Conservation (phyloP, 2,113 vertebrate genomes). For the Hippocampus guttulatus region DNA sequence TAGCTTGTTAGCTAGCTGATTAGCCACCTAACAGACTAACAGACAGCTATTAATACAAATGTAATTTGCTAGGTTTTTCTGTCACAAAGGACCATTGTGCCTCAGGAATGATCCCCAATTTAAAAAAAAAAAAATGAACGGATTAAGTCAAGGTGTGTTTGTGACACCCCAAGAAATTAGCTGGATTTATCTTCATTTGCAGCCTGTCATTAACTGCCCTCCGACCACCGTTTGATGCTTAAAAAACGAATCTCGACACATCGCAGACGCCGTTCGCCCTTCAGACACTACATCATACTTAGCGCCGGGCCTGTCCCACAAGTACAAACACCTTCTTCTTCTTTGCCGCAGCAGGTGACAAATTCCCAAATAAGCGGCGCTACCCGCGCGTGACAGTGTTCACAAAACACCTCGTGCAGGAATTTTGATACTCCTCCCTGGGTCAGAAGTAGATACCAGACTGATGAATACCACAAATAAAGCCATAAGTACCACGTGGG, state of each 20-base stretch:
- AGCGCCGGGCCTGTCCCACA: slow-evolving; percentile 22
- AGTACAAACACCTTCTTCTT: slow-evolving; percentile 43
- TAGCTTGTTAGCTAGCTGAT: too few relatives aligned
- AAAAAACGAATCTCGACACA: not conserved
- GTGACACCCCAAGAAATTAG: slow-evolving; percentile 53
- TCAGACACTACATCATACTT: slow-evolving; percentile 41
- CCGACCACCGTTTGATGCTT: not conserved
- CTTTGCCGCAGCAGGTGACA: slow-evolving; percentile 57
- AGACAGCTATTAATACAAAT: too few relatives aligned
- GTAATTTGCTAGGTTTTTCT: too few relatives aligned
- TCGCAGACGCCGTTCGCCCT: too few relatives aligned
- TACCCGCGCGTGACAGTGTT: slow-evolving; percentile 38
- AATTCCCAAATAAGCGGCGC: slow-evolving; percentile 39
- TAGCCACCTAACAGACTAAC: too few relatives aligned
- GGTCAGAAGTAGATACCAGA: slow-evolving; percentile 20
- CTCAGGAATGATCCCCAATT: not conserved
- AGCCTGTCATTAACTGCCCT: slow-evolving; percentile 11
- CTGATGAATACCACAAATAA: slow-evolving; percentile 53
- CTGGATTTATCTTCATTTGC: slow-evolving; percentile 69
- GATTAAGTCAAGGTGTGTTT: slow-evolving; percentile 24
- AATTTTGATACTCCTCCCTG: slow-evolving; percentile 17
- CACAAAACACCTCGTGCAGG: slow-evolving; percentile 23
- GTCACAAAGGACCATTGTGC: too few relatives aligned
- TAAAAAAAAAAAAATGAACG: too few relatives aligned
- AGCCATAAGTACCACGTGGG: slow-evolving; percentile 37